Conservation (phyloP, 23 tunicate species). For the Trididemnum clinides region DNA sequence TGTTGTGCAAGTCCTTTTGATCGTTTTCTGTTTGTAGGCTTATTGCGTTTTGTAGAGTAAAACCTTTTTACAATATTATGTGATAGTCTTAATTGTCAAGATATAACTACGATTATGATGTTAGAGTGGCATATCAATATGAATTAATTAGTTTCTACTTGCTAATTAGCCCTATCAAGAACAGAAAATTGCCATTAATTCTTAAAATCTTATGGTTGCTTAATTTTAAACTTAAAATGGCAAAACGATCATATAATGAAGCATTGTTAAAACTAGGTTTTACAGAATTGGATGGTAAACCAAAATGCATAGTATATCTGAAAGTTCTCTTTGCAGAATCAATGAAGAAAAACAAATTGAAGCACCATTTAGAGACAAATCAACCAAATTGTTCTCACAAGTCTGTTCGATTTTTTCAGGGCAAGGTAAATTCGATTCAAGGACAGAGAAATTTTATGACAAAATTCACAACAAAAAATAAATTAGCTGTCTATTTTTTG, state of each 20-base stretch:
- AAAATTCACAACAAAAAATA: conserved; percentile 18
- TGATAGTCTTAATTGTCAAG: background rate
- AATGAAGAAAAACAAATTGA: conserved; percentile 42
- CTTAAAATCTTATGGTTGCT: background rate
- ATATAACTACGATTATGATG: background rate
- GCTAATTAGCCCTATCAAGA: background rate
- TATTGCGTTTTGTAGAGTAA: too few relatives aligned
- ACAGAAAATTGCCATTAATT: background rate
- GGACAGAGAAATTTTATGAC: conserved; percentile 39
- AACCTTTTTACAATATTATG: too few relatives aligned
- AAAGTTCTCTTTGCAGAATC: conserved; percentile 34
- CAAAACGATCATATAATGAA: conserved; percentile 29
- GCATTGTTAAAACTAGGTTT: conserved; percentile 24
- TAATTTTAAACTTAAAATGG: conserved; percentile 8
- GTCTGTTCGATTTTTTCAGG: conserved; percentile 38
- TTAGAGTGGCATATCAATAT: too few relatives aligned
- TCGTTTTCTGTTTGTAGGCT: too few relatives aligned
- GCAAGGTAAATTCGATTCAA: conserved; percentile 43
- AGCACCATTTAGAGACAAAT: conserved; percentile 39
- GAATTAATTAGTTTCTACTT: too few relatives aligned
- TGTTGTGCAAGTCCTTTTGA: background rate
- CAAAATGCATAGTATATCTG: conserved; percentile 28
- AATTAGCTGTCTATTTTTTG: conserved; percentile 39
- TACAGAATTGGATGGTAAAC: conserved; percentile 47
- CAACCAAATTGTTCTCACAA: conserved; percentile 28